Evolutionary conservation across 2,888 invertebrate species (phyloP).

Genomic region (Camptogramma bilineatum): DNA sequence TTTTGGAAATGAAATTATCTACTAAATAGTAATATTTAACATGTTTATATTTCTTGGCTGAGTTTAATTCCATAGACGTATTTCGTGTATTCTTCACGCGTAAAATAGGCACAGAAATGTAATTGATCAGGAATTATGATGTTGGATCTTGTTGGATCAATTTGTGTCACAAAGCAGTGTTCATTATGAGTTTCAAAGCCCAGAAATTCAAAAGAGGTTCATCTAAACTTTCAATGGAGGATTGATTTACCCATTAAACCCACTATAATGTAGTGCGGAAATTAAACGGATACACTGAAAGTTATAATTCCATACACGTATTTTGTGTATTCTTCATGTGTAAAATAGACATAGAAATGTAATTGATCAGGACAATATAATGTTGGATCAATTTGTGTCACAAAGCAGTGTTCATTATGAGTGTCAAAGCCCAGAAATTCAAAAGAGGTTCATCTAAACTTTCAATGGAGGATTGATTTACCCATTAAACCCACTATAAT

Average conservation of each 20-base stretch:
- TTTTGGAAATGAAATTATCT: neutral
- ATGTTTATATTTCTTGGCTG: neutral
- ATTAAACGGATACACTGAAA: neutral
- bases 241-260: constrained; percentile 16
- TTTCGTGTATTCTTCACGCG: neutral
- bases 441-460: constrained; percentile 19
- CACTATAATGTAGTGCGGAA: neutral
- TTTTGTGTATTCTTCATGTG: neutral
- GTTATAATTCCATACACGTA: neutral
- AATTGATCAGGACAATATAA: neutral
- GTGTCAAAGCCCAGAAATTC: constrained; percentile 23
- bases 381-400: neutral
- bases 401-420: constrained; percentile 25
- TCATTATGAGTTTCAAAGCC: constrained; percentile 20
- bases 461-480: constrained; percentile 20
- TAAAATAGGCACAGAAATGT: neutral
- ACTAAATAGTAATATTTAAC: neutral
- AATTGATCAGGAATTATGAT: neutral
- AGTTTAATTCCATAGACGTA: neutral
- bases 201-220: constrained; percentile 23
- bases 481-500: constrained; percentile 11
- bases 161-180: constrained; percentile 17
- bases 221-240: constrained; percentile 20
- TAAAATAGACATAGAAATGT: neutral
- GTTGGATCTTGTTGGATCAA: neutral